These are phyloP conservation scores for Oncorhynchus kisutch DNA, from an alignment of 2,113 vertebrate genomes.

Conservation along the genomic window DNA sequence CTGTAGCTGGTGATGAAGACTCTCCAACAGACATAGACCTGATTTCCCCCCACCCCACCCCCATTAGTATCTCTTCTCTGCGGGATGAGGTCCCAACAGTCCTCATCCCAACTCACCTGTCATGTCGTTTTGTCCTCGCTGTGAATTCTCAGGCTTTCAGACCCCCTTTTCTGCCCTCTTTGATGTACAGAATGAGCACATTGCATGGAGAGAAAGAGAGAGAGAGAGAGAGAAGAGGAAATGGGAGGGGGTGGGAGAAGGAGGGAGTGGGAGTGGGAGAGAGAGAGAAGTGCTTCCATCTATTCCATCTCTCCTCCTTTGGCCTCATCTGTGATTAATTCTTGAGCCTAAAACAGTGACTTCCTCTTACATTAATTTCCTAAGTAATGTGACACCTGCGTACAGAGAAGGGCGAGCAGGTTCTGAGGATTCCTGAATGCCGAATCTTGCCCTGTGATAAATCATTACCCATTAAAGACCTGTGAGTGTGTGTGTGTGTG, in stretches of 20 bases:
- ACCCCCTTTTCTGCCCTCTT: slow-evolving; percentile 32
- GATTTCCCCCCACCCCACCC: neutral
- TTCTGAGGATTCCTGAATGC: slow-evolving; percentile 65
- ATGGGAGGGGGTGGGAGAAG: neutral
- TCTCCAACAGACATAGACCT: neutral
- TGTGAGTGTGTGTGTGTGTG: slow-evolving; percentile 5
- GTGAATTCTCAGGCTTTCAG: slow-evolving; percentile 41
- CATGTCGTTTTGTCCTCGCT: slow-evolving; percentile 41
- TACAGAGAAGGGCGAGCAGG: slow-evolving; percentile 35
- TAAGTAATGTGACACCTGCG: slow-evolving; percentile 68
- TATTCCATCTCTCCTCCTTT: slow-evolving; percentile 39
- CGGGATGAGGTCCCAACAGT: slow-evolving; percentile 56
- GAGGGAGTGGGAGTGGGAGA: slow-evolving; percentile 13
- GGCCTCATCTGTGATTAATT: slow-evolving; percentile 73
- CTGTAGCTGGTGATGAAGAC: slow-evolving; percentile 27
- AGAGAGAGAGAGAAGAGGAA: too few relatives aligned
- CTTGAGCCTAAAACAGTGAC: slow-evolving; percentile 72
- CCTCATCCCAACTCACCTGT: slow-evolving; percentile 60
- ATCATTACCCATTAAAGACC: slow-evolving; percentile 75
- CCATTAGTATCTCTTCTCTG: neutral
- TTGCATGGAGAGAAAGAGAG: slow-evolving; percentile 15
- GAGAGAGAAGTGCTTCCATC: slow-evolving; percentile 35
- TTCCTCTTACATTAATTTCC: slow-evolving; percentile 77
- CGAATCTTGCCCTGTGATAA: slow-evolving; percentile 74
- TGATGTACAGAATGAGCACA: slow-evolving; percentile 54